phyloP scores from a whole-genome alignment of 2,888 invertebrate species.

The Asteroscopus sphinx region DNA sequence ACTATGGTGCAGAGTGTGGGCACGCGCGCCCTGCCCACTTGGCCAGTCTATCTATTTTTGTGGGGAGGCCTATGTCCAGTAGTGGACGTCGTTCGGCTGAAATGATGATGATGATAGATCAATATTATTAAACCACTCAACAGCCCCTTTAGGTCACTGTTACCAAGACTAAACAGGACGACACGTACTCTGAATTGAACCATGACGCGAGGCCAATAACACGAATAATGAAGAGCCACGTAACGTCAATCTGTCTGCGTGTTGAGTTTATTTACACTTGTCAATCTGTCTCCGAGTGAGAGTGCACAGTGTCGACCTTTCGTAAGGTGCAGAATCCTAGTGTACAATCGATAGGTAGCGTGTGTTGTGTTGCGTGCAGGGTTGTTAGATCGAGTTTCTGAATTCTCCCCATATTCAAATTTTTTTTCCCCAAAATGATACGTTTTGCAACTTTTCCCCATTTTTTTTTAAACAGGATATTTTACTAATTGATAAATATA shows the following conservation, averaged over 20 bases:
- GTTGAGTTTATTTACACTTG: conserved; percentile 54
- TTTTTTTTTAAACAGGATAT: too few species aligned
- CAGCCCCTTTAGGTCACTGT: conserved; percentile 23
- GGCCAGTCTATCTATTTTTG: too few species aligned
- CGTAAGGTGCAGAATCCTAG: conserved; percentile 65
- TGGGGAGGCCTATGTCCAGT: too few species aligned
- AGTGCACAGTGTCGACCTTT: conserved; percentile 58
- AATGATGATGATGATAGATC: too few species aligned
- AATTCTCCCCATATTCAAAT: too few species aligned
- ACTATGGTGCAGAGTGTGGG: too few species aligned
- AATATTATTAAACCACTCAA: conserved; percentile 17
- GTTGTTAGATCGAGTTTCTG: too few species aligned
- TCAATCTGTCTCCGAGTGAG: conserved; percentile 46
- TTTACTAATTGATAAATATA: too few species aligned
- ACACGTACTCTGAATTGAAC: conserved; percentile 1
- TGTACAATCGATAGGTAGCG: conserved; percentile 67
- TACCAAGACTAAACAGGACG: conserved; percentile 7
- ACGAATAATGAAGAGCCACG: conserved; percentile 29
- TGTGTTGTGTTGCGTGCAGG: conserved; percentile 74
- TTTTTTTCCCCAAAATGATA: too few species aligned
- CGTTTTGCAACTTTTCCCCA: too few species aligned
- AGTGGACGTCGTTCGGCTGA: too few species aligned
- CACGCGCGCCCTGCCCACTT: too few species aligned
- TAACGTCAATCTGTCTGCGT: conserved; percentile 29
- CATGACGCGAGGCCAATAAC: conserved; percentile 19